Percentiles rank a stretch among this genome's conserved stretches.
Conservation (phyloP, 1,140 invertebrate genomes). For the Dermatophagoides farinae region DNA sequence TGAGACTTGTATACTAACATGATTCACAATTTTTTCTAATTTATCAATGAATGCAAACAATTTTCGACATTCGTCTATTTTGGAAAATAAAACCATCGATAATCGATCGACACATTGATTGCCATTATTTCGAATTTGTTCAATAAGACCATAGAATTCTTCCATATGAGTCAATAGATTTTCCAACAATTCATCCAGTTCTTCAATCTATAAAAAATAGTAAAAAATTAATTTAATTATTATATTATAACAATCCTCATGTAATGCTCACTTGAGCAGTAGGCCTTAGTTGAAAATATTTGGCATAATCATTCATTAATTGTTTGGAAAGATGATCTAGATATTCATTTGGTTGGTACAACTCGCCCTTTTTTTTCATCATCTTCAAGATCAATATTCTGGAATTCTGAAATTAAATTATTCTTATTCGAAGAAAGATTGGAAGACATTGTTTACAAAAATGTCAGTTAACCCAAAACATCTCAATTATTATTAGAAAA, state of each 20-base stretch:
- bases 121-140: slow-evolving; percentile 10
- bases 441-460: background rate
- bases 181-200: slow-evolving; percentile 12
- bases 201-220: background rate
- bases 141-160: slow-evolving; percentile 14
- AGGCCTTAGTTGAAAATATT: slow-evolving; percentile 12
- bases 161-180: slow-evolving; percentile 14
- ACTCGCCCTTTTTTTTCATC: background rate
- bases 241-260: background rate
- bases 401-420: background rate
- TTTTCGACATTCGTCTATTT: background rate
- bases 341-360: background rate
- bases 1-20: background rate
- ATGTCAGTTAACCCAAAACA: background rate
- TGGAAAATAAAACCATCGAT: background rate
- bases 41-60: slow-evolving; percentile 8
- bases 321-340: slow-evolving; percentile 1
- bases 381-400: background rate
- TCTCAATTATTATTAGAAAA: too few species aligned
- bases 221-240: background rate
- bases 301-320: slow-evolving; percentile 10
- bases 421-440: background rate
- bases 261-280: background rate
- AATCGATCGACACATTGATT: background rate
- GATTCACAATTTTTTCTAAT: slow-evolving; percentile 6